Evolutionary conservation across 1,140 invertebrate genomes (phyloP), one percentile per base, ranked within the genome.

Genomic region (Trichonephila inaurata): DNA sequence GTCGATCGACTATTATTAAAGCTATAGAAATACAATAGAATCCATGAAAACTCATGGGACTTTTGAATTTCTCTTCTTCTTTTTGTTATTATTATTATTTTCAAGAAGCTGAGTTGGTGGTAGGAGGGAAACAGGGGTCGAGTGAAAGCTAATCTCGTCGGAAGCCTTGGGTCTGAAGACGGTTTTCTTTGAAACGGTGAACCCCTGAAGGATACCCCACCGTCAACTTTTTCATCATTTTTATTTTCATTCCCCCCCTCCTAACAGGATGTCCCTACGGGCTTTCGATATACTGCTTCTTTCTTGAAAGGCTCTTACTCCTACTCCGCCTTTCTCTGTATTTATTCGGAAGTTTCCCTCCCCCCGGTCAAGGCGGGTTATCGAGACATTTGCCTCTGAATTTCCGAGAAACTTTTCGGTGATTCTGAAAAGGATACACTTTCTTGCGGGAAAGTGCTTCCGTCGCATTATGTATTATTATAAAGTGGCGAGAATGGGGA

Each of bases 81-180:
- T 77, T 72, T 72, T 28, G 5, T 33, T 12, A 18, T 40, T 3
- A 7, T 33, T 40, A 33, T 77, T 19, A 77, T 77, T 77, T 40
- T 12, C 72, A 77, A 77, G 28, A 16, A 77, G 72, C 72, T 0
- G 72, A 6, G 14, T 77, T 77, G 24, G 28, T 6, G 28, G 72
- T 24, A 12, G 66, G 66, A n/a, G 14, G 28, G 18, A 69, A 69
- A 12, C 3, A 28, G 4, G 28, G n/a, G 72, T 18, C 28, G 18
- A 77, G 72, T 77, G 72, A 40, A 40, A 77, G 72, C 72, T 77
- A 77, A 77, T 77, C 72, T 77, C 72, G 72, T 77, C 72, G 72
- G 69, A 72, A 72, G 66, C 24, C 66, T 72, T 21, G 24, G 69
- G 51, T 64, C 6, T 18, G 69, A 72, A 77, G 72, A 77, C 72